Percentiles rank a stretch among this genome's conserved stretches.
Conservation (phyloP, 2,888 invertebrate genomes). For the Camponotus fellah region DNA sequence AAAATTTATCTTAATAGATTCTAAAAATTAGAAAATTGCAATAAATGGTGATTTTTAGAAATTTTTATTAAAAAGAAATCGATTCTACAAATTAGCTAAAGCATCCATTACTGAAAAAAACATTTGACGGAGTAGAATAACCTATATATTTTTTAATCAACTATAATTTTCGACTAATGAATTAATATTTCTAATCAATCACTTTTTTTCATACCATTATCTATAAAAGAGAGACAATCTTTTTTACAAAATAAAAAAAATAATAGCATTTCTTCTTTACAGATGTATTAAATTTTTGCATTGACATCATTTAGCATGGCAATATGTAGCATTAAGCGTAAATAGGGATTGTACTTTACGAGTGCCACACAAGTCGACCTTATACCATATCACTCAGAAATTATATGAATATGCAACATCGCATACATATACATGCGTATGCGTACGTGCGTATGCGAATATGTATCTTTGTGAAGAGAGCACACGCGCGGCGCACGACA, state of each 20-base stretch:
- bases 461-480: neutral
- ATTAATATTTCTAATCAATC: no score
- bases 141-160: no score
- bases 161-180: no score
- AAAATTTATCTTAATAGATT: neutral
- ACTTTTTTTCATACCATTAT: neutral
- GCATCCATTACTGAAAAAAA: no score
- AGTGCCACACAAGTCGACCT: neutral
- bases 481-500: slow-evolving; percentile 33
- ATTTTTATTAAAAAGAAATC: no score
- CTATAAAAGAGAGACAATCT: neutral
- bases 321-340: neutral
- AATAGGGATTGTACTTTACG: neutral
- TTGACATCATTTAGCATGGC: neutral
- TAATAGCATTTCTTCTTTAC: neutral
- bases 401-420: slow-evolving; percentile 34
- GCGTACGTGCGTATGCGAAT: neutral
- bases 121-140: no score
- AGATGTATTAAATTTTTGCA: neutral
- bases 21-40: no score
- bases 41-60: no score
- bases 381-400: slow-evolving; percentile 20
- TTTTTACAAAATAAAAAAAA: neutral
- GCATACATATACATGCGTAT: neutral
- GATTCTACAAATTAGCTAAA: no score